Conservation (phyloP, 2,113 vertebrate species). For the human (Homo sapiens) region GRCh38 chr5:88459001-88459500, state of each 20-base stretch:
- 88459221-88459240: neutral
- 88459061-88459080: neutral
- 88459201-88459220: neutral
- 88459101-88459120: neutral
- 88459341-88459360: neutral
- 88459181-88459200: neutral
- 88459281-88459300: neutral
- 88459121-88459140: neutral
- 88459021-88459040: slow-evolving; percentile 24
- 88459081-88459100: neutral
- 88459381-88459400: neutral
- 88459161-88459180: slow-evolving; percentile 4
- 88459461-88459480: neutral
- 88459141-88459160: neutral
- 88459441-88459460: neutral
- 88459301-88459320: neutral
- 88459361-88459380: slow-evolving; percentile 7
- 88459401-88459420: neutral
- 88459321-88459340: neutral
- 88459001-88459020: slow-evolving; percentile 21
- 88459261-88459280: neutral
- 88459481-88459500: neutral
- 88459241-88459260: slow-evolving; percentile 22
- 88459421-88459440: neutral
- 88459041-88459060: slow-evolving; percentile 12